phyloP scores from a whole-genome alignment of 2,888 invertebrate genomes.

The Oscheius myriophilus region DNA sequence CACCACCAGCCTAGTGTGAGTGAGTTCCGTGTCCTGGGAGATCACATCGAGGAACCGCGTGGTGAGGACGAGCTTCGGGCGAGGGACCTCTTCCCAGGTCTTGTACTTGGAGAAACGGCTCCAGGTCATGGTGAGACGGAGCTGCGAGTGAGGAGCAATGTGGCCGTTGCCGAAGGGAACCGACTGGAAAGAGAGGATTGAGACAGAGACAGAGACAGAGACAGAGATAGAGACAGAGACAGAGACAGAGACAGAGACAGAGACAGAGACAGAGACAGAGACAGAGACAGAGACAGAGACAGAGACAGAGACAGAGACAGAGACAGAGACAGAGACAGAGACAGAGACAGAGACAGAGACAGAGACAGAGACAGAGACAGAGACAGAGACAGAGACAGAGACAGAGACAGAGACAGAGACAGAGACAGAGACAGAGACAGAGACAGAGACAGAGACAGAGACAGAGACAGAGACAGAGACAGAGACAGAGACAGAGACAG shows the following conservation, averaged over 20 bases:
- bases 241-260: not conserved
- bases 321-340: too few species aligned
- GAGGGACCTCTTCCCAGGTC: slow-evolving; percentile 44
- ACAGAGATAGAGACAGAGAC: not conserved
- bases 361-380: too few species aligned
- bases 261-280: not conserved
- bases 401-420: not conserved
- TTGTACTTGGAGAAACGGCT: slow-evolving; percentile 37
- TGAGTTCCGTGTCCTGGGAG: slow-evolving; percentile 12
- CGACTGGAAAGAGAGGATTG: not conserved
- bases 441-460: too few species aligned
- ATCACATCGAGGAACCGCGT: slow-evolving; percentile 16
- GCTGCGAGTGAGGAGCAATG: slow-evolving; percentile 56
- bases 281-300: too few species aligned
- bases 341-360: too few species aligned
- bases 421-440: not conserved
- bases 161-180: slow-evolving; percentile 56
- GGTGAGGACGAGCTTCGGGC: slow-evolving; percentile 11
- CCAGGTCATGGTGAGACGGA: slow-evolving; percentile 58
- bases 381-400: not conserved
- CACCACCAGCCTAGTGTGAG: slow-evolving; percentile 22
- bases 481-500: not conserved
- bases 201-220: not conserved
- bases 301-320: too few species aligned
- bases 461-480: too few species aligned